Percentiles rank a stretch among this genome's conserved stretches.
These are phyloP conservation scores for Pseudococcus jackbeardsleyi DNA, from an alignment of 2,888 invertebrate genomes.

Conservation along the genomic window DNA sequence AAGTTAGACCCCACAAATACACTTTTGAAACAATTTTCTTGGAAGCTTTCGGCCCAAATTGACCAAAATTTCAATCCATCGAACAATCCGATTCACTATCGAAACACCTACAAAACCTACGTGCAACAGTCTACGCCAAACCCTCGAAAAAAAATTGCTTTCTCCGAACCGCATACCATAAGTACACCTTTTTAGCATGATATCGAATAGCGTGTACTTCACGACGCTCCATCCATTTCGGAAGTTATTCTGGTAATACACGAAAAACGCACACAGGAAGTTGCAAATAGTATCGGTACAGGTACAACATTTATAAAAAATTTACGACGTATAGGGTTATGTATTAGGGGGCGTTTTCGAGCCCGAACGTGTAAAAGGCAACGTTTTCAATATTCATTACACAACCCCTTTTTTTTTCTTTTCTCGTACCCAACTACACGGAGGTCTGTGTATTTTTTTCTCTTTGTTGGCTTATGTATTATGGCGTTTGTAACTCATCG, in stretches of 20 bases:
- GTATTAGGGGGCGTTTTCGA: constrained; percentile 20
- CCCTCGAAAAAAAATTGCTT: not conserved
- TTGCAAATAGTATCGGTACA: not conserved
- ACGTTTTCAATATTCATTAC: constrained; percentile 31
- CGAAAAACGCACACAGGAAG: not conserved
- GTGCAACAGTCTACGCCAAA: not conserved
- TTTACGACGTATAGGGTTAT: constrained; percentile 4
- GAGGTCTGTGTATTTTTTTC: not conserved
- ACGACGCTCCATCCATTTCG: constrained; percentile 17
- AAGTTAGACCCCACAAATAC: no score
- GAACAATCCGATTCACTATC: not conserved
- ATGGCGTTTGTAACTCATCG: constrained; percentile 44
- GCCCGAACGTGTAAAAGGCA: constrained; percentile 15
- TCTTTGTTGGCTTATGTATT: not conserved
- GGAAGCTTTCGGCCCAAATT: no score
- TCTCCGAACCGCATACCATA: not conserved
- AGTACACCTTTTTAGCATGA: not conserved
- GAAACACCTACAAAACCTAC: no score
- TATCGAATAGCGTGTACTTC: not conserved
- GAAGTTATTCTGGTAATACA: constrained; percentile 11
- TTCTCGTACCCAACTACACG: not conserved
- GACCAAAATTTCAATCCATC: not conserved
- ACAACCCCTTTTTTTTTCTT: not conserved
- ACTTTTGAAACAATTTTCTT: no score
- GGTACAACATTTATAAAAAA: constrained; percentile 21